Percentiles rank a stretch among this genome's conserved stretches.
phyloP scores from a whole-genome alignment of 2,113 vertebrate species.

The Pomatostomus ruficeps region DNA sequence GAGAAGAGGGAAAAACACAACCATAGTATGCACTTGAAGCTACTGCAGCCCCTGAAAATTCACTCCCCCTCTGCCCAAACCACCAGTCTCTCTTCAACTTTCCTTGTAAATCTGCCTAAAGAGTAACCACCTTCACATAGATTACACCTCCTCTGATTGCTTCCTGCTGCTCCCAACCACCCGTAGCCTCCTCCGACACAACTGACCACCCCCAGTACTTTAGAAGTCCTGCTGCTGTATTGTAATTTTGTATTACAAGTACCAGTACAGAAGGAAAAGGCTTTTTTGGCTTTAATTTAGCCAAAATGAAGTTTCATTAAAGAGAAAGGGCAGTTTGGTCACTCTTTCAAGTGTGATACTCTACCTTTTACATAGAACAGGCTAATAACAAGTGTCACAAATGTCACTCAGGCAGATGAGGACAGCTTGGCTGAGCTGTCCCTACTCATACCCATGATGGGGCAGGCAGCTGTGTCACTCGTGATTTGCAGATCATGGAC shows the following conservation, averaged over 20 bases:
- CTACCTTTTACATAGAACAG: not conserved
- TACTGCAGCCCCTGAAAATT: not conserved
- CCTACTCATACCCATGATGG: accelerated
- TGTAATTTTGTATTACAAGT: not conserved
- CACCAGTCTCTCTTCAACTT: not conserved
- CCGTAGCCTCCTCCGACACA: accelerated
- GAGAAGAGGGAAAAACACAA: not conserved
- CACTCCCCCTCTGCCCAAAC: not conserved
- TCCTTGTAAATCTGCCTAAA: not conserved
- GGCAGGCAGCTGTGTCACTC: not conserved
- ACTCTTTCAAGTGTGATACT: not conserved
- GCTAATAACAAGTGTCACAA: not conserved
- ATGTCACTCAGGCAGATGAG: not conserved
- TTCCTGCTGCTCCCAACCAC: not conserved
- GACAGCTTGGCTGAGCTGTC: not conserved
- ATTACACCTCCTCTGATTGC: not conserved
- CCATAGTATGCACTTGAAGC: accelerated
- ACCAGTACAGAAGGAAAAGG: not conserved
- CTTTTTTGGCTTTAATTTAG: not conserved
- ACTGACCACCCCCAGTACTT: accelerated
- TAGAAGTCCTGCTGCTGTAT: not conserved
- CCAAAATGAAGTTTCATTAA: not conserved
- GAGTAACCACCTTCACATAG: accelerated
- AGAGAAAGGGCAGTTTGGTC: not conserved
- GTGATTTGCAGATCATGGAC: not conserved